Evolutionary conservation across 2,888 invertebrate genomes (phyloP), one percentile per base, ranked within the genome.

Genomic region (Eristalis pertinax): DNA sequence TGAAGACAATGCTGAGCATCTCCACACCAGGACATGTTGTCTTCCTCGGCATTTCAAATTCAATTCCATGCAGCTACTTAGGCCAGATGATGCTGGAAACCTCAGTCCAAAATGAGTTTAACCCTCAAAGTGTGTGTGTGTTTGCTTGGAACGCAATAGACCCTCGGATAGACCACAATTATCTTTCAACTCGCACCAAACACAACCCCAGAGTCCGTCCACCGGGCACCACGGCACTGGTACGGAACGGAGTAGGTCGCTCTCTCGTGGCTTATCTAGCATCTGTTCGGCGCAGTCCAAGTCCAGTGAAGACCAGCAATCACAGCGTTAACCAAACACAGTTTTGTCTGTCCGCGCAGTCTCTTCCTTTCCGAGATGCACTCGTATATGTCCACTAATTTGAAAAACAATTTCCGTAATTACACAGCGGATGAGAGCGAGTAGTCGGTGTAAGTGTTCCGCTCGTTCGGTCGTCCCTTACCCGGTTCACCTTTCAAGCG

Each of bases 331-430:
- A 68, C 35, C 32, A 38, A 68, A 64, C 70, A 69, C 26, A 70
- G 41, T 70, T n/a, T 70, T 70, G 67, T 67, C 26, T 76, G 64
- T 15, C 29, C 60, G 35, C 24, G 58, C 29, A 10, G 32, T 22
- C 4, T 35, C n/a, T 26, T 13, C 56, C 11, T 32, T 62, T 13
- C 7, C 13, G 50, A 50, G 50, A 50, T 50, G 50, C 50, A 50
- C 50, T 50, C 50, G 50, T 86, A 75, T 87, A 74, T 88, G 91
- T 91, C 91, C 92, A 91, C 91, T 92, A 92, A 92, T 92, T 92
- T 92, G 91, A 90, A 91, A 91, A 92, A 92, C 92, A 92, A 92
- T 92, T 92, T 92, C 91, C 91, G 91, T 92, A 92, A 92, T 92
- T 92, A 92, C 91, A 87, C 87, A 84, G 72, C 79, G 84, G 73